Base-by-base conservation (phyloP, 2,113 vertebrate species). In the Phocoena phocoena region DNA sequence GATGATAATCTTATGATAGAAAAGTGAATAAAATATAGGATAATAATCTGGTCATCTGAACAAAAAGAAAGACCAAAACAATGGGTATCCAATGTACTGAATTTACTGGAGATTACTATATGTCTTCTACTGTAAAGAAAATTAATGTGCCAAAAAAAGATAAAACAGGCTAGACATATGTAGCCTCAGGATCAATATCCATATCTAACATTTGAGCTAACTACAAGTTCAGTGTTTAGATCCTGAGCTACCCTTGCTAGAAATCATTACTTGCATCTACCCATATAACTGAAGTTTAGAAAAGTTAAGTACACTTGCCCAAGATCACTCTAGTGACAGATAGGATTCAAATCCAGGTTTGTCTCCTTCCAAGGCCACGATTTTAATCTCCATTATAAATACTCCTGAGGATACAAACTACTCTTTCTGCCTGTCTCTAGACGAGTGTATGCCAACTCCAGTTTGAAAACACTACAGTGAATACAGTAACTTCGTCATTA, bases 211-310 rank as follows among this genome's bases (percentile, higher is more conserved):
- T 84, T 53, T 84, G 28, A 67, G 26, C 31, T 85, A 93, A 82
- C 47, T 88, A 91, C 50, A 41, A 62, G 23, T 86, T 96, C 33
- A 82, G 15, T 82, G 10, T 76, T n/a, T 92, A 70, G 65, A 6
- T 89, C 28, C 53, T 62, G 44, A 63, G 36, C 20, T 74, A 44
- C 2, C 36, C 23, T 71, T 65, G 26, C 20, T 71, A 88, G 31
- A 50, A 97, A 96, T 65, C 36, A 92, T 92, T 92, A 58, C 25
- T 71, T 82, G 50, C 41, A 88, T 63, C n/a, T 6, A 95, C n/a
- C 2, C 20, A 94, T 14, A 67, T 18, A 88, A 74, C 33, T 88
- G 14, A 84, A 26, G 11, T 60, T 90, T 73, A 41, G 5, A 71
- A 94, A 96, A 76, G 2, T 92, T 91, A 95, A 36, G 15, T 28